Percentiles rank a stretch among this genome's conserved stretches.
phyloP scores from a whole-genome alignment of 2,113 vertebrate species.

The Holacanthus passer region DNA sequence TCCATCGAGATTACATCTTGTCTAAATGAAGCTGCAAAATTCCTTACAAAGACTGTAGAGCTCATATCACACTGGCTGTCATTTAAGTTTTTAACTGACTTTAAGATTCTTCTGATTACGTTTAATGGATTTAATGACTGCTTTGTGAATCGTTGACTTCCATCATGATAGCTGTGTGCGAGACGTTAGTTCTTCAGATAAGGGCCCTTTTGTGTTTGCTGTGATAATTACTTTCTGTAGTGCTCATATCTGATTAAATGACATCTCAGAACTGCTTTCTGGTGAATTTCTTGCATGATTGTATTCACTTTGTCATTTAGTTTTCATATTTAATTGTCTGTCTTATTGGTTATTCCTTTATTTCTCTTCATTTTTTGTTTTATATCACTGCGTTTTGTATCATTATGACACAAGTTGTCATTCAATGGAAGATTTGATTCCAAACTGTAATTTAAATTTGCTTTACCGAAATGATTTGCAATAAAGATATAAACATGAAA shows the following conservation, averaged over 20 bases:
- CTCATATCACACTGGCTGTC: background rate
- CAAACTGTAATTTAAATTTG: background rate
- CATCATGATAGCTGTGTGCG: background rate
- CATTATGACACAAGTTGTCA: background rate
- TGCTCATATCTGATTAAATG: constrained; percentile 12
- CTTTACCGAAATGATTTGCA: background rate
- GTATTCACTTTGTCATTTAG: background rate
- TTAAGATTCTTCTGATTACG: constrained; percentile 17
- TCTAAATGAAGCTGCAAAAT: constrained; percentile 22
- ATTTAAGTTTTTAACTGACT: background rate
- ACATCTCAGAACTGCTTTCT: background rate
- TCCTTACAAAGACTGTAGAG: background rate
- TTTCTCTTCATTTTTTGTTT: background rate
- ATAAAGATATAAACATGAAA: background rate
- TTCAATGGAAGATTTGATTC: background rate
- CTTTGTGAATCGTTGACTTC: background rate
- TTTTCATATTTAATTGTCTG: background rate
- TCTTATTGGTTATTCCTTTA: background rate
- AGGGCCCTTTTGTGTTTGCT: background rate
- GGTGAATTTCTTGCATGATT: background rate
- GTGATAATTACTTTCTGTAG: constrained; percentile 4
- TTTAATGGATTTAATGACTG: constrained; percentile 16
- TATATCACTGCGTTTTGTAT: background rate
- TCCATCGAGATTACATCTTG: constrained; percentile 40
- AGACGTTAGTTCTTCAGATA: background rate